Percentiles rank a stretch among this genome's conserved stretches.
These are phyloP conservation scores for Euclidia mi DNA, from an alignment of 2,888 invertebrate species.

Conservation along the genomic window DNA sequence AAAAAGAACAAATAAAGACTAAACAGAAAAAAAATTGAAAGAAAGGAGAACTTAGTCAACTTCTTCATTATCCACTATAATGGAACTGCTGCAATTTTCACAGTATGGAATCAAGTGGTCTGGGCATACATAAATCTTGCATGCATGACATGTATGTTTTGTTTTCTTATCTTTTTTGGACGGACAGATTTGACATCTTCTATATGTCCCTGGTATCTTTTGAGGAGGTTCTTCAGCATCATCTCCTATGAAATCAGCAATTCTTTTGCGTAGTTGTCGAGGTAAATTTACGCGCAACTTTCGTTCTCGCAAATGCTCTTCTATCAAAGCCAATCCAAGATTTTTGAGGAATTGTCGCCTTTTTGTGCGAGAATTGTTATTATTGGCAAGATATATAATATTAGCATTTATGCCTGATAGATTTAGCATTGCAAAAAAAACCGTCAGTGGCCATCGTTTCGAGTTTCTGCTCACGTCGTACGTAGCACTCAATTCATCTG, in stretches of 20 bases:
- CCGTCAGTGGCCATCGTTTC: neutral
- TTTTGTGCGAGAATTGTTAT: too few species aligned
- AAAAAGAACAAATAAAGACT: neutral
- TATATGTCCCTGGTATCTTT: neutral
- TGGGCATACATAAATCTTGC: constrained; percentile 4
- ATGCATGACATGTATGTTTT: neutral
- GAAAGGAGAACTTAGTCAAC: neutral
- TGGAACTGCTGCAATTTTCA: neutral
- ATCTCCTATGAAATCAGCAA: neutral
- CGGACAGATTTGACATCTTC: neutral
- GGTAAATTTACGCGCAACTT: constrained; percentile 18
- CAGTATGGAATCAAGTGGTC: neutral
- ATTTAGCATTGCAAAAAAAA: neutral
- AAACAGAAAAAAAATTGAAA: neutral
- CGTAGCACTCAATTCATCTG: neutral
- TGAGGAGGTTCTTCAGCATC: neutral
- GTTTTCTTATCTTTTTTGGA: neutral
- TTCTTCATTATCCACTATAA: neutral
- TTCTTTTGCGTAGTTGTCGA: neutral
- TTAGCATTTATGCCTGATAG: too few species aligned
- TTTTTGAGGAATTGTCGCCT: too few species aligned
- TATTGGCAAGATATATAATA: too few species aligned
- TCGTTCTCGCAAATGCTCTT: neutral
- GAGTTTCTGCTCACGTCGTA: neutral
- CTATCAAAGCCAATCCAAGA: too few species aligned